Evolutionary conservation across 2,888 invertebrate species (phyloP), one percentile per base, ranked within the genome.

Genomic region (Cenopis cana): DNA sequence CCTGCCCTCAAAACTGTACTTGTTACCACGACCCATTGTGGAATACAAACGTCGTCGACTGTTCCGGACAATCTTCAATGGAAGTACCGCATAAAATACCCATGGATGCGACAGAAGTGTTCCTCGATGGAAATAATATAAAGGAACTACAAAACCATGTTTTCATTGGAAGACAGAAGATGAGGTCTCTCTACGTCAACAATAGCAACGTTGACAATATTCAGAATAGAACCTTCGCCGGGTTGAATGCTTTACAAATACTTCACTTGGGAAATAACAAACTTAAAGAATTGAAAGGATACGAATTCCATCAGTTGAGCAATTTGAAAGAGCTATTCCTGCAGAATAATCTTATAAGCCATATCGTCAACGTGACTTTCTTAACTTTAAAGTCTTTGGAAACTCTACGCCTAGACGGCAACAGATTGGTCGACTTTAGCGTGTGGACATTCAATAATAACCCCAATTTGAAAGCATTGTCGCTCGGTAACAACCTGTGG

Each of bases 21-120:
- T 99, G 99, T 89, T 98, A 98, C 91, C 98, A 98, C 88, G 98
- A 99, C 85, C 97, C 97, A 86, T 96, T 97, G 75, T 98, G 98
- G 98, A 96, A 96, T 79, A 98, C 97, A 66, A 98, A 98, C 89
- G 97, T 98, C 54, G 98, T 98, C 59, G 98, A 98, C 87, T 98
- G 98, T 89, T 97, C 97, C 77, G 96, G 96, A 17, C 96, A 97
- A 88, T 94, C 95, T 82, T 95, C 97, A 81, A 92, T 94, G 74
- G 96, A 96, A 86, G 96, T 98, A 79, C 98, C 98, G 0, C 95
- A 96, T 46, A 95, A 97, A 79, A 96, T 99, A 82, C 99, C 99
- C 1, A 98, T 98, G 97, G 98, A 98, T 84, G 98, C 98, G 9
- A 98, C 98, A 9, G 98, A 98, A 85, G 95, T 99, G 74, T 98